These are phyloP conservation scores for Hylia prasina DNA, from an alignment of 2,113 vertebrate genomes.

Conservation along the genomic window DNA sequence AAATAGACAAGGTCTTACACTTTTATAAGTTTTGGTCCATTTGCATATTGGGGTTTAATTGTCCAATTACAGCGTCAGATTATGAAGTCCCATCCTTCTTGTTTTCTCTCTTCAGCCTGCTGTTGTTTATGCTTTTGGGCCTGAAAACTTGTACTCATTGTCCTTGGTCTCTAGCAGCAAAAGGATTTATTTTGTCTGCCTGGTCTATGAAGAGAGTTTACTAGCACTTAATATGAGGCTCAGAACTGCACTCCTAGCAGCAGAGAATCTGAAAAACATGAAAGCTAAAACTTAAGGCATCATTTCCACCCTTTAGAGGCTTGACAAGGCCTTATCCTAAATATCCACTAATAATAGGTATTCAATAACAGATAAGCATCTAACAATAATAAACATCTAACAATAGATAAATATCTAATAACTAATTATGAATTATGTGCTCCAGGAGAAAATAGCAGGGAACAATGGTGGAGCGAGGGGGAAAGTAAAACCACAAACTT, in stretches of 20 bases:
- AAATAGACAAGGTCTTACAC: neutral
- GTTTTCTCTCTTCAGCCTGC: neutral
- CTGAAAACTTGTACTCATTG: neutral
- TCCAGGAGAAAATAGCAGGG: neutral
- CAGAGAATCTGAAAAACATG: neutral
- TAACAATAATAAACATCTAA: neutral
- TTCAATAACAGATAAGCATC: neutral
- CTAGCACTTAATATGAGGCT: neutral
- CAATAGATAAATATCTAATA: neutral
- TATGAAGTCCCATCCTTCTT: neutral
- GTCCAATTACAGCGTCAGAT: neutral
- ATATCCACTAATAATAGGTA: neutral
- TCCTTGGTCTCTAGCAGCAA: neutral
- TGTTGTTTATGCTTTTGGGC: neutral
- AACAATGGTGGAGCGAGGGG: rapidly evolving
- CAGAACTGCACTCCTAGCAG: neutral
- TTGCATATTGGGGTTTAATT: neutral
- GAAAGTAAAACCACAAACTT: neutral
- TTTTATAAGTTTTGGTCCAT: neutral
- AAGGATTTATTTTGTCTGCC: neutral
- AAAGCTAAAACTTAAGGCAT: neutral
- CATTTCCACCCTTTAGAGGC: neutral
- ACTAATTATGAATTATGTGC: neutral
- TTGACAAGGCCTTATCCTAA: neutral
- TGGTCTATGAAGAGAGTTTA: neutral